Percentiles rank a stretch among this genome's conserved stretches.
Evolutionary conservation across 2,888 invertebrate species (phyloP).

Genomic region (Catocala sponsa): DNA sequence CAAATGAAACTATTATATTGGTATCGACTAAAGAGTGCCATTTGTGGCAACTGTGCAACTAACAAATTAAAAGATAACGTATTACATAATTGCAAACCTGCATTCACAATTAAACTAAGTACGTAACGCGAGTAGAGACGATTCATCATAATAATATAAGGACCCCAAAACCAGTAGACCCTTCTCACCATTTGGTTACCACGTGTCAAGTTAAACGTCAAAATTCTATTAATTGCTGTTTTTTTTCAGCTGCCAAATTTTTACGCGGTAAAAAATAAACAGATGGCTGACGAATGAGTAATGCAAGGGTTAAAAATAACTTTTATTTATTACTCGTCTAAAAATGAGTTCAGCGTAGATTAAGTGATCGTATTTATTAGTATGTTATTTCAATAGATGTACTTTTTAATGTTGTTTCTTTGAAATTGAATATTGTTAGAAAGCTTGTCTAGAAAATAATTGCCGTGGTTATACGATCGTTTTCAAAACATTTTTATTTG

Average conservation of each 20-base stretch:
- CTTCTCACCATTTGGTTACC: slow-evolving; percentile 77
- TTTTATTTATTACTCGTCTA: slow-evolving; percentile 43
- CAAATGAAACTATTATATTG: no score
- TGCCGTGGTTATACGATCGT: not conserved
- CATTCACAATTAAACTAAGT: not conserved
- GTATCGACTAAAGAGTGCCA: no score
- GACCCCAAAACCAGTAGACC: slow-evolving; percentile 66
- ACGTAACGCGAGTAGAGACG: not conserved
- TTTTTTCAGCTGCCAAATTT: slow-evolving; percentile 68
- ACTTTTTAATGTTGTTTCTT: slow-evolving; percentile 13
- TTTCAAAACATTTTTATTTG: no score
- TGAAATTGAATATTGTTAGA: slow-evolving; percentile 7
- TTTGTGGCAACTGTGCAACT: no score
- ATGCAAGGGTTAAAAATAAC: slow-evolving; percentile 71
- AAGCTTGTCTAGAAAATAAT: not conserved
- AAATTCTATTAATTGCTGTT: slow-evolving; percentile 76
- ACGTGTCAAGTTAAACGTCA: slow-evolving; percentile 75
- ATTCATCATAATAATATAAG: slow-evolving; percentile 15
- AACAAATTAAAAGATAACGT: no score
- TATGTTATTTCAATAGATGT: slow-evolving; percentile 10
- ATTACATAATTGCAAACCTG: not conserved
- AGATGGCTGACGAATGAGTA: slow-evolving; percentile 56
- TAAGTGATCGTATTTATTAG: not conserved
- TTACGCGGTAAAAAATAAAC: slow-evolving; percentile 50
- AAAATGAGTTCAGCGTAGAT: slow-evolving; percentile 30